Base-by-base conservation (phyloP, 2,797 vertebrate genomes). In the Graptemys geographica region DNA sequence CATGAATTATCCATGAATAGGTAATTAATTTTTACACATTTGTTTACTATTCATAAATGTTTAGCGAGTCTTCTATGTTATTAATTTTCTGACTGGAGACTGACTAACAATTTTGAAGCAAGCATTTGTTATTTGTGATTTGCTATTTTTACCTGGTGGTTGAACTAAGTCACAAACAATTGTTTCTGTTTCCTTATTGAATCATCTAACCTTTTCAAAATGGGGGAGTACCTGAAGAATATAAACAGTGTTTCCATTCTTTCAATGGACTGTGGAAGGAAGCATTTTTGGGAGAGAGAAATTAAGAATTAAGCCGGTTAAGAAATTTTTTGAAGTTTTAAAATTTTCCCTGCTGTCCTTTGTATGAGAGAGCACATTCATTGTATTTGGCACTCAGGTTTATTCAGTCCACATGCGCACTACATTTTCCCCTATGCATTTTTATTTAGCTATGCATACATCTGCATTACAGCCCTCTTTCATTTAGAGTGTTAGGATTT, bases 191-290 rank as follows among this genome's bases (percentile, higher is more conserved):
- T 8, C 56, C 72, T 81, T 25, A 27, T 27, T 92, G 44, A 87
- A 49, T 88, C 86, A 90, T 52, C 15, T n/a, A 65, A 94, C 16
- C 4, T 85, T 94, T 96, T 80, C 85, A 55, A 80, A 88, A 41
- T 85, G 6, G 8, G 53, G 13, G 56, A 82, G 25, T n/a, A 89
- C 8, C 13, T 89, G 56, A 85, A 93, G 86, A 86, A 28, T 27
- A 74, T 79, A 74, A 74, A 8, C 11, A 53, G 4, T 72, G 15
- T 19, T 90, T 84, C 2, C n/a, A 52, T 78, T 6, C 69, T 88
- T 81, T 72, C 51, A 62, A n/a, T 52, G 16, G 87, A 23, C 41
- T 80, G 56, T 25, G 62, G 51, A 92, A 83, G 37, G 49, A 37
- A 47, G 23, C 25, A 76, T 76, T 76, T 76, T 47, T 76, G 72